These are phyloP conservation scores for Ibidorhyncha struthersii DNA, from an alignment of 2,113 vertebrate genomes.

Conservation along the genomic window DNA sequence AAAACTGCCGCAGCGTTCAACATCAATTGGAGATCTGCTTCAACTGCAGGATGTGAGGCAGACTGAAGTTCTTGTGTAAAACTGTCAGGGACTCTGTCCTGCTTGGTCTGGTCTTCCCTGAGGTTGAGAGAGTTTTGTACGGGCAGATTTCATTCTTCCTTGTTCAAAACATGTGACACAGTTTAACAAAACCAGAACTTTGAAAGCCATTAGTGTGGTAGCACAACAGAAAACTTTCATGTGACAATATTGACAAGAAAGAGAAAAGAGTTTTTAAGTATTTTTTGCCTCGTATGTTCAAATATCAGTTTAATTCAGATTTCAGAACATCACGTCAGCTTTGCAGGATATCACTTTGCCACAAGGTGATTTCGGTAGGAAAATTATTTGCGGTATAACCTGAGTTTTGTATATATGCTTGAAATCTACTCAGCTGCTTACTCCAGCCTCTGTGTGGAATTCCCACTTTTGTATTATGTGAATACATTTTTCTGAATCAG, in stretches of 20 bases:
- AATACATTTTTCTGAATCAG: background rate
- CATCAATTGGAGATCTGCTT: fast-evolving
- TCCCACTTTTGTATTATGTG: background rate
- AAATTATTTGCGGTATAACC: background rate
- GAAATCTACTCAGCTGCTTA: background rate
- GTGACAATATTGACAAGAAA: background rate
- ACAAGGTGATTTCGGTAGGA: background rate
- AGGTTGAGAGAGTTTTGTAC: background rate
- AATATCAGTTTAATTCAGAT: background rate
- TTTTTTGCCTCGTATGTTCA: background rate
- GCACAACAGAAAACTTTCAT: background rate
- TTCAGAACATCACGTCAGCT: background rate
- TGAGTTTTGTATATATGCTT: background rate
- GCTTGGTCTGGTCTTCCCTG: background rate
- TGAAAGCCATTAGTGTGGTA: background rate
- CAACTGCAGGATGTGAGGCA: background rate
- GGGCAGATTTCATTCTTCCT: background rate
- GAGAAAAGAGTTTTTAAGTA: background rate
- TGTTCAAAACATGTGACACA: background rate
- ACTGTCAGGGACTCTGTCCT: background rate
- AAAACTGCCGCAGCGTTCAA: background rate
- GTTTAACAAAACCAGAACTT: background rate
- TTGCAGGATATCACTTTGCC: background rate
- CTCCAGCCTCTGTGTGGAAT: background rate
- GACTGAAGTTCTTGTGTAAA: background rate